phyloP scores from a whole-genome alignment of 2,113 vertebrate species.

The Petroica traversi region DNA sequence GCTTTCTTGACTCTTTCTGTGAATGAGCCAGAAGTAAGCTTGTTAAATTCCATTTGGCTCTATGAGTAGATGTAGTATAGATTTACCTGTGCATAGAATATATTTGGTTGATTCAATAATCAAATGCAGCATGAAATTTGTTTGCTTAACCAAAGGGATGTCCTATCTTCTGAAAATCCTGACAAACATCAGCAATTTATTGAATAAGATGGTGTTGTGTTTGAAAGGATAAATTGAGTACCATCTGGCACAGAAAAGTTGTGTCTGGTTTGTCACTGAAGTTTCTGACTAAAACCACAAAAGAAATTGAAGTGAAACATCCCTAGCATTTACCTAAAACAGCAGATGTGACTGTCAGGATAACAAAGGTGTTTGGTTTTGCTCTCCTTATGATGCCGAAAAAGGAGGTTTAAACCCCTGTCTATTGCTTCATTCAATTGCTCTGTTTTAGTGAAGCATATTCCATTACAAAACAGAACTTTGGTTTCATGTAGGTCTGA shows the following conservation, averaged over 20 bases:
- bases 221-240: neutral
- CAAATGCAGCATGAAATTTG: neutral
- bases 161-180: neutral
- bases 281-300: neutral
- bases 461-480: neutral
- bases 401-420: neutral
- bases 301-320: neutral
- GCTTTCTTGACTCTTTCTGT: neutral
- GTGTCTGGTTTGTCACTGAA: neutral
- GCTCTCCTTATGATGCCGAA: neutral
- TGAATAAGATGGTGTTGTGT: neutral
- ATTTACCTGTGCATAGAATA: neutral
- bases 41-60: neutral
- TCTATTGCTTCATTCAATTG: neutral
- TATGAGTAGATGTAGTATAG: neutral
- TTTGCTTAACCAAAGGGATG: neutral
- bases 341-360: neutral
- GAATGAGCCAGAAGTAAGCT: neutral
- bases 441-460: neutral
- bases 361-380: neutral
- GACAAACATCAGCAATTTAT: neutral
- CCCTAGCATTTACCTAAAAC: neutral
- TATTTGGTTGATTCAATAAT: neutral
- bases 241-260: neutral
- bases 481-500: neutral